Base-by-base conservation (phyloP, 2,797 vertebrate species). In the Lemur catta region DNA sequence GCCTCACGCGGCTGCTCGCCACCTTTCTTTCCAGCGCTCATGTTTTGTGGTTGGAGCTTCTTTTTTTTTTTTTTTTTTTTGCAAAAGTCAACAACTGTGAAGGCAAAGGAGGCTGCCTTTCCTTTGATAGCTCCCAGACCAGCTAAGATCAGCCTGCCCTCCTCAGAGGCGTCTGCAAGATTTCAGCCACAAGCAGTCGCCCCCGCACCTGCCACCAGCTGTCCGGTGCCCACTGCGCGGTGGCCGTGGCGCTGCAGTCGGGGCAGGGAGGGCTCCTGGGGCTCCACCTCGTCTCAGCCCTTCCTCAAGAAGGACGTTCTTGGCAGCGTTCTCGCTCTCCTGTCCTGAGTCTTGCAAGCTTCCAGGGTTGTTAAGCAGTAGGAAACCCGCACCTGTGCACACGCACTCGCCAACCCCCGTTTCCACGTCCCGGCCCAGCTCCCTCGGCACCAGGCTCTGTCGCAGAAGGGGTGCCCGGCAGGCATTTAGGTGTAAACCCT, bases 181-280 rank as follows among this genome's bases (percentile, higher is more conserved):
- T 26, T 55, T 35, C 65, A 38, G 72, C 63, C 0, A 0, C 0
- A 0, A 15, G 28, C 2, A 0, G 26, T n/a, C 4, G 0, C 43
- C 43, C n/a, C 10, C 1, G 0, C 6, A 24, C 71, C 61, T 26
- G 38, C 55, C 0, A 0, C 74, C 93, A 2, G n/a, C 82, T 9
- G 61, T 24, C 69, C 28, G 2, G 30, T 69, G 28, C 6, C 0
- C 0, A 0, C 43, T 0, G 4, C 0, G 4, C 1, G 1, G 0
- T 11, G 59, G 11, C 82, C 22, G 7, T 20, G 0, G 10, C 3
- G 1, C 43, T 38, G 30, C 10, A 4, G 38, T 0, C 0, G 1
- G 1, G 9, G 4, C 4, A 0, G 61, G 59, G 26, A 18, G 43
- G 52, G 17, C 28, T 30, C 61, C 41, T 7, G 7, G 63, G 75